Conservation (phyloP, 2,113 vertebrate species). For the Ciconia maguari region DNA sequence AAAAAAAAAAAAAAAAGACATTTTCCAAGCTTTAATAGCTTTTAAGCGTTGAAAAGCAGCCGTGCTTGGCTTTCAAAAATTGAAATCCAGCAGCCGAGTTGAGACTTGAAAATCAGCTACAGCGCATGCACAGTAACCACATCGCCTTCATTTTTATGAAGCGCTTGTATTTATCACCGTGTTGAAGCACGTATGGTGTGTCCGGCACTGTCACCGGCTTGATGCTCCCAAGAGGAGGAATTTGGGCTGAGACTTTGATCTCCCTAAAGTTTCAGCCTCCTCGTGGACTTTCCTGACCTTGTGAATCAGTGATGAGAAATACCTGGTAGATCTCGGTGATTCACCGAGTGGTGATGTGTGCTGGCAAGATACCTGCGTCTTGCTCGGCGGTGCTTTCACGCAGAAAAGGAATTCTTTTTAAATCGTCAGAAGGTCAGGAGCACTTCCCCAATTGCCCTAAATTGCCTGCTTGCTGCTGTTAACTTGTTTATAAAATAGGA, state of each 20-base stretch:
- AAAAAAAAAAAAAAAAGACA: background rate
- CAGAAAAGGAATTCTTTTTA: background rate
- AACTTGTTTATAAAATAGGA: background rate
- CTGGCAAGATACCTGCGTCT: background rate
- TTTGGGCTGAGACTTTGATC: background rate
- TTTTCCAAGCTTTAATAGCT: background rate
- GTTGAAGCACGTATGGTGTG: background rate
- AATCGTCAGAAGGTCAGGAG: background rate
- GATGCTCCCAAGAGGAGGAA: background rate
- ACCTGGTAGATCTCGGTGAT: background rate
- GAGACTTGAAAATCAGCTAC: constrained; percentile 67
- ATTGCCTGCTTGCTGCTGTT: background rate
- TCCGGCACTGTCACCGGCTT: background rate
- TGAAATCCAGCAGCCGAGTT: constrained; percentile 39
- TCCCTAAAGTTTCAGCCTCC: constrained; percentile 5
- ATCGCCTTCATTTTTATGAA: background rate
- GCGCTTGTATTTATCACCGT: background rate
- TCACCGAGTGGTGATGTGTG: rapidly evolving
- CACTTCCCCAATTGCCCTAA: background rate
- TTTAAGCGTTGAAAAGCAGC: background rate
- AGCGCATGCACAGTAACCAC: constrained; percentile 35
- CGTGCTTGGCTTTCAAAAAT: background rate
- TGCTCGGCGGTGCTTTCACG: background rate
- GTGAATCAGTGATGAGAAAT: background rate
- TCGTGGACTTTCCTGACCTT: background rate